These are phyloP conservation scores for Tetragonula carbonaria DNA, from an alignment of 2,888 invertebrate species.

Conservation along the genomic window DNA sequence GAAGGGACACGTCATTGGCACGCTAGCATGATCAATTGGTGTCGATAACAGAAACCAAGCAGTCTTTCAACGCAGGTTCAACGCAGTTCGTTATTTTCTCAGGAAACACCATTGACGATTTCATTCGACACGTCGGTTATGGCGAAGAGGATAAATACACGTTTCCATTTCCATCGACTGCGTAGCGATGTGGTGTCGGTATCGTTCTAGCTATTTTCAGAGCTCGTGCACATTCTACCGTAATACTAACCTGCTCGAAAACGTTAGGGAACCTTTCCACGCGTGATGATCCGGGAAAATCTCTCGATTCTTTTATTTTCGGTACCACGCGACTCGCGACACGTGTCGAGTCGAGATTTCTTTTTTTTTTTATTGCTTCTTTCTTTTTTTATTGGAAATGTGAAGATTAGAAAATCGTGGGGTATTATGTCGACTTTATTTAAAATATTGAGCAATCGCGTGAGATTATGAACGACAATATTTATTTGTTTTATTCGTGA, in stretches of 20 bases:
- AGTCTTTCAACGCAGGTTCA: background rate
- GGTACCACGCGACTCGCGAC: background rate
- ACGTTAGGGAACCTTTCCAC: constrained; percentile 32
- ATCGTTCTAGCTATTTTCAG: constrained; percentile 68
- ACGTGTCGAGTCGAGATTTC: background rate
- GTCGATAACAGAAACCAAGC: background rate
- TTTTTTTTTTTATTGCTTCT: too few relatives aligned
- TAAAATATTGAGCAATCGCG: too few relatives aligned
- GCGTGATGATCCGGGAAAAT: background rate
- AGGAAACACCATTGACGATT: constrained; percentile 60
- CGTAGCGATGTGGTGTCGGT: constrained; percentile 37
- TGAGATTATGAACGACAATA: too few relatives aligned
- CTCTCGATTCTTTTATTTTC: constrained; percentile 34
- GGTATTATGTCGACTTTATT: too few relatives aligned
- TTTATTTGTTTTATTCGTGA: too few relatives aligned
- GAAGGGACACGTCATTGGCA: too few relatives aligned
- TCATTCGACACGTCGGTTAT: constrained; percentile 46
- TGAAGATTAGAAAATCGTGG: too few relatives aligned
- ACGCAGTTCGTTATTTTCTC: constrained; percentile 49
- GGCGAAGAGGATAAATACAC: constrained; percentile 61
- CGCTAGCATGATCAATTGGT: background rate
- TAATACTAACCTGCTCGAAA: constrained; percentile 61
- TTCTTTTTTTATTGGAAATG: background rate
- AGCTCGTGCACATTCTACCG: constrained; percentile 49
- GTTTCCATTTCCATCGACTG: constrained; percentile 64